Percentiles rank a stretch among this genome's conserved stretches.
These are phyloP conservation scores for Ferdinandea cuprea DNA, from an alignment of 2,888 invertebrate species.

Conservation along the genomic window DNA sequence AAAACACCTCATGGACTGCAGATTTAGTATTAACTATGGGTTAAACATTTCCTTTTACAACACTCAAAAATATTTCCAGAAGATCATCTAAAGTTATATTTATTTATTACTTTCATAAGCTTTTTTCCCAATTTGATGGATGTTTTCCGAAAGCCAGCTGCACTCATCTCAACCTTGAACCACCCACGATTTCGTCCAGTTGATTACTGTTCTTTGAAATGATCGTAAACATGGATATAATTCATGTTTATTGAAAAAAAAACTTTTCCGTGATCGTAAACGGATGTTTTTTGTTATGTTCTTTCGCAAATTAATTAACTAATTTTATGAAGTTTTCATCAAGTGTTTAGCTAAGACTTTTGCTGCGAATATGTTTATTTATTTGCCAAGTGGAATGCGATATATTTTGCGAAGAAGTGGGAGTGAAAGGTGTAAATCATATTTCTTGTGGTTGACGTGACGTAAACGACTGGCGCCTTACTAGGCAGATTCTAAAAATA, in stretches of 20 bases:
- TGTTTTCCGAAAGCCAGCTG: no score
- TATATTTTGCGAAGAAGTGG: conserved; percentile 6
- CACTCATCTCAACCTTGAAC: background rate
- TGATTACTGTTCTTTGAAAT: background rate
- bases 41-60: no score
- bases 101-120: no score
- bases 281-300: background rate
- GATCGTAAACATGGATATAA: background rate
- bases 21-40: no score
- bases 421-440: conserved; percentile 9
- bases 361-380: conserved; percentile 6
- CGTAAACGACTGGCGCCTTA: conserved; percentile 8
- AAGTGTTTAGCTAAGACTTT: background rate
- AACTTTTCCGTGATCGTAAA: background rate
- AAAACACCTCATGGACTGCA: no score
- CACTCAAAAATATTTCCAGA: no score
- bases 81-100: no score
- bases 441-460: conserved; percentile 2
- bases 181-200: background rate
- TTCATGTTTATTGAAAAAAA: background rate
- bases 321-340: background rate
- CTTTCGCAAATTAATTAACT: background rate
- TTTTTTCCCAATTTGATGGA: no score
- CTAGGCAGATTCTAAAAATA: background rate
- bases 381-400: background rate